Evolutionary conservation across 2,797 vertebrate species (phyloP).

Genomic region (Merluccius polli): DNA sequence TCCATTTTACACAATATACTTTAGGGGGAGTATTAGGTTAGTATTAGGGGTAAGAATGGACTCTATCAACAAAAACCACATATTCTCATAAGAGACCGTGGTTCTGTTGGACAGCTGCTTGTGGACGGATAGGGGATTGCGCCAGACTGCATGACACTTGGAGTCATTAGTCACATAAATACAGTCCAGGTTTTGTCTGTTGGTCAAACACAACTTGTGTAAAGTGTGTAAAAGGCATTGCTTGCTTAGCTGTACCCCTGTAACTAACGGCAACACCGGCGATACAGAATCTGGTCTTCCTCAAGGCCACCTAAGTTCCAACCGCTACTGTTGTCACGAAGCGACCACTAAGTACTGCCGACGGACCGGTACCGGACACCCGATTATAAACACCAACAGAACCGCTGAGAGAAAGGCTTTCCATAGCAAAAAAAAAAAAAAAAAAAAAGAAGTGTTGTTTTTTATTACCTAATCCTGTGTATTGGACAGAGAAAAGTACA

Average conservation of each 20-base stretch:
- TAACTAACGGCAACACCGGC: background rate
- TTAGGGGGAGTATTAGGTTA: no score
- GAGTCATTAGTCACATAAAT: no score
- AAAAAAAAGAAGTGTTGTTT: background rate
- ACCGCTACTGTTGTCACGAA: background rate
- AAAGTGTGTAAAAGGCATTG: background rate
- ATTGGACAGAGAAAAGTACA: background rate
- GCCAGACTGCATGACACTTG: no score
- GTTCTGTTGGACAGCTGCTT: background rate
- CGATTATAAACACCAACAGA: conserved; percentile 1
- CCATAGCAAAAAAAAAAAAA: background rate
- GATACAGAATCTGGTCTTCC: background rate
- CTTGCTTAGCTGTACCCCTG: background rate
- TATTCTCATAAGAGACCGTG: background rate
- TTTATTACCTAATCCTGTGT: background rate
- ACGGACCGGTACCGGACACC: background rate
- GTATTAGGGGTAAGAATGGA: background rate
- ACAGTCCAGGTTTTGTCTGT: background rate
- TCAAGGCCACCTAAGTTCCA: background rate
- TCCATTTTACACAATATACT: no score
- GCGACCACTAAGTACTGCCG: background rate
- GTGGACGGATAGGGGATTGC: background rate
- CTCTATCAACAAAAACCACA: background rate
- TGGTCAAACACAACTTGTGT: background rate
- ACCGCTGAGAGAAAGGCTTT: background rate